These are phyloP conservation scores for Anarhynchus alexandrinus DNA, from an alignment of 2,113 vertebrate species.

Conservation along the genomic window DNA sequence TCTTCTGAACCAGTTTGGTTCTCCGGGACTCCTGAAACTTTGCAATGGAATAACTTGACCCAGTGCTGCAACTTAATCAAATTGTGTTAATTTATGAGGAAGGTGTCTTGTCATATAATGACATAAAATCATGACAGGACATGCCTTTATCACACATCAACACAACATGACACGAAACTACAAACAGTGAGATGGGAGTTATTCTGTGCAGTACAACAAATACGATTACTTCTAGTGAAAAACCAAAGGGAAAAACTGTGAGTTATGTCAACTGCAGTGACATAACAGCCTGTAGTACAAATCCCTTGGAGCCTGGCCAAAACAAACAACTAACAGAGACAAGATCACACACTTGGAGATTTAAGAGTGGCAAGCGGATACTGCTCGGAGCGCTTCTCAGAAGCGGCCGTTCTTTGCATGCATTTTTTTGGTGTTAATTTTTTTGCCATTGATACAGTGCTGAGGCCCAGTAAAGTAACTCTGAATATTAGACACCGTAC, in stretches of 20 bases:
- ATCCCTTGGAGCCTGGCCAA: constrained; percentile 43
- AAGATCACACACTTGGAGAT: constrained; percentile 18
- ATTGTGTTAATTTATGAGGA: constrained; percentile 35
- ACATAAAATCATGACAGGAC: constrained; percentile 25
- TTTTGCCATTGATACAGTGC: constrained; percentile 1
- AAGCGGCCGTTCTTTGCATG: neutral
- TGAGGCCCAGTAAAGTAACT: neutral
- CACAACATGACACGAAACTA: neutral
- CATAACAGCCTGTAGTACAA: constrained; percentile 42
- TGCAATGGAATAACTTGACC: neutral
- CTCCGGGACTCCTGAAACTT: neutral
- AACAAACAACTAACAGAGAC: constrained; percentile 30
- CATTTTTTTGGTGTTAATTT: constrained; percentile 30
- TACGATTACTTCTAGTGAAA: neutral
- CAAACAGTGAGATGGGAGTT: neutral
- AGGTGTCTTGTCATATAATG: constrained; percentile 8
- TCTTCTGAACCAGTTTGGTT: neutral
- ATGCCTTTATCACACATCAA: constrained; percentile 20
- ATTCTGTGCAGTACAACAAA: constrained; percentile 8
- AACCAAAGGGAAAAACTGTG: constrained; percentile 21
- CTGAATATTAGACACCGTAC: neutral
- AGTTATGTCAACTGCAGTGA: constrained; percentile 29
- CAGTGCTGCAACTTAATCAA: neutral
- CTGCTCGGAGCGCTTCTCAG: neutral
- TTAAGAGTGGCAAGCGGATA: neutral